These are phyloP conservation scores for Folsomia candida DNA, from an alignment of 2,888 invertebrate genomes.

Conservation along the genomic window DNA sequence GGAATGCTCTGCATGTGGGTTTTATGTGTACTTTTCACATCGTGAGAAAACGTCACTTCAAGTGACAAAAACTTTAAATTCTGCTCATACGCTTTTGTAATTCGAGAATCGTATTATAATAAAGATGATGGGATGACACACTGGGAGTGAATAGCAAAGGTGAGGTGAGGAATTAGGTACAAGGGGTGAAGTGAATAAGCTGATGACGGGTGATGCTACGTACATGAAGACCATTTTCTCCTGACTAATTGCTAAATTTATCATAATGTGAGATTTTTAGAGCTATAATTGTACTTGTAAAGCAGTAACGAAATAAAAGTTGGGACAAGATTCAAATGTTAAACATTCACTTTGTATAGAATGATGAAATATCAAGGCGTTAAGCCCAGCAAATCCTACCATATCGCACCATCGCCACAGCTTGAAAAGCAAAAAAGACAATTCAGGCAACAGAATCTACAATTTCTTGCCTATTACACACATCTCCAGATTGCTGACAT, in stretches of 20 bases:
- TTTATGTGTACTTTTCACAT: slow-evolving; percentile 2
- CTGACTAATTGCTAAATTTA: not conserved
- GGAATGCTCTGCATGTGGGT: too few relatives aligned
- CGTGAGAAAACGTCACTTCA: not conserved
- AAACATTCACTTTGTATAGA: too few relatives aligned
- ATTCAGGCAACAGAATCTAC: too few relatives aligned
- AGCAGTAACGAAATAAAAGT: not conserved
- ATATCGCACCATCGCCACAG: too few relatives aligned
- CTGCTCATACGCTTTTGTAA: not conserved
- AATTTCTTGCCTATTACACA: too few relatives aligned
- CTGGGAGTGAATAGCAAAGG: too few relatives aligned
- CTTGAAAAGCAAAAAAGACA: too few relatives aligned
- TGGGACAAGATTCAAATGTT: too few relatives aligned
- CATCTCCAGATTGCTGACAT: not conserved
- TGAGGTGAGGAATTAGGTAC: not conserved
- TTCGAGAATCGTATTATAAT: not conserved
- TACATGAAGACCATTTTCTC: slow-evolving; percentile 13
- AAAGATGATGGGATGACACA: not conserved
- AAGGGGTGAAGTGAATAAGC: not conserved
- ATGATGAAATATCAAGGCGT: too few relatives aligned
- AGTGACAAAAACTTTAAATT: not conserved
- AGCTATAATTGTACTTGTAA: slow-evolving; percentile 19
- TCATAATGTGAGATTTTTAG: not conserved
- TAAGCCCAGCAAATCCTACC: too few relatives aligned
- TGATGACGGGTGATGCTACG: not conserved